phyloP scores from a whole-genome alignment of 2,888 invertebrate species.

The Lamellibrachia satsuma region DNA sequence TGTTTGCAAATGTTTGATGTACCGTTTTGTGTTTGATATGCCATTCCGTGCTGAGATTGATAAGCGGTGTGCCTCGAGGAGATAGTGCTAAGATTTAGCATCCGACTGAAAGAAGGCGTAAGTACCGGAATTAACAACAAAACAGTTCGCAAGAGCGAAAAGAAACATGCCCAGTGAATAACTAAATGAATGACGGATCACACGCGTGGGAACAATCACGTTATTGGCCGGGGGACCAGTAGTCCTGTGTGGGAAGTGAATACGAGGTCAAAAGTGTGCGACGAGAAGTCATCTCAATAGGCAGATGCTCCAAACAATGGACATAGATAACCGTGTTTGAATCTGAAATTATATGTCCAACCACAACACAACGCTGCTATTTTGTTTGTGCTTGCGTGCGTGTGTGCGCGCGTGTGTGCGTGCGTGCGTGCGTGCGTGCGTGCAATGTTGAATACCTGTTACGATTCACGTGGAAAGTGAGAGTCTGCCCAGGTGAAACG shows the following conservation, averaged over 20 bases:
- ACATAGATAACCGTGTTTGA: background rate
- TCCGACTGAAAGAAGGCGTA: background rate
- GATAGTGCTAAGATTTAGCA: background rate
- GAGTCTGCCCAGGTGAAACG: no score
- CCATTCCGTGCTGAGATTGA: background rate
- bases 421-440: no score
- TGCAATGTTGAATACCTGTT: no score
- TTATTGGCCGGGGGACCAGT: background rate
- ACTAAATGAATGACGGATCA: no score
- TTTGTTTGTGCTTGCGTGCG: background rate
- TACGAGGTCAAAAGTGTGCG: background rate
- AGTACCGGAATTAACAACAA: background rate
- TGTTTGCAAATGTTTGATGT: background rate
- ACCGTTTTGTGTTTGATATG: background rate
- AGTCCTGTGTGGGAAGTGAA: background rate
- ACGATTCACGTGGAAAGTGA: no score
- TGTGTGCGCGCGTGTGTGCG: no score
- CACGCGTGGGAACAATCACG: background rate
- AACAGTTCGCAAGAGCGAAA: background rate
- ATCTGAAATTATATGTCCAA: background rate
- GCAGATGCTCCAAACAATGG: background rate
- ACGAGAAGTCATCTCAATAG: background rate
- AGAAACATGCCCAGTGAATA: background rate
- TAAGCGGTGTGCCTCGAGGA: background rate
- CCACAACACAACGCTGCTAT: background rate